phyloP scores from a whole-genome alignment of 2,888 invertebrate species.

The Lasioglossum oenotherae region DNA sequence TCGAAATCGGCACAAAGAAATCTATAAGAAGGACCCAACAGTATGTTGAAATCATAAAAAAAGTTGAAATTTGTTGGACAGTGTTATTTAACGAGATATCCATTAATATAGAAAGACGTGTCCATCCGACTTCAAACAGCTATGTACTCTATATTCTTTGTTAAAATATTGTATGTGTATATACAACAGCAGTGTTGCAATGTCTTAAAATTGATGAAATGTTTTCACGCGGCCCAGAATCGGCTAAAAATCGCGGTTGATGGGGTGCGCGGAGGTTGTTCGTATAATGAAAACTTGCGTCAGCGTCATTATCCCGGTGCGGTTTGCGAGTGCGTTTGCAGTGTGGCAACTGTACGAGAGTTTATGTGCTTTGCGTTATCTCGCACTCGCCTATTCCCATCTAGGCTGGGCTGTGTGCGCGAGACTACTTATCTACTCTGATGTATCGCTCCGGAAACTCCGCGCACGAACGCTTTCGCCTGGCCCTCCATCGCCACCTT shows the following conservation, averaged over 20 bases:
- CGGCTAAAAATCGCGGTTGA: neutral
- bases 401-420: constrained; percentile 48
- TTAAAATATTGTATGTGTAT: too few species aligned
- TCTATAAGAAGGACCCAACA: too few species aligned
- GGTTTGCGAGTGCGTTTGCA: constrained; percentile 51
- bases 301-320: constrained; percentile 58
- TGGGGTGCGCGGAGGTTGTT: neutral
- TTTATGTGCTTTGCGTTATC: constrained; percentile 69
- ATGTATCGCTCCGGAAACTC: constrained; percentile 69
- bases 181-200: too few species aligned
- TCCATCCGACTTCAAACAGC: too few species aligned
- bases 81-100: too few species aligned
- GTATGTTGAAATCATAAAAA: too few species aligned
- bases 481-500: constrained; percentile 31
- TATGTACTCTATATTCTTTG: too few species aligned
- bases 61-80: too few species aligned
- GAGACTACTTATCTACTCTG: constrained; percentile 67
- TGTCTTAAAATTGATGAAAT: neutral
- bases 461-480: constrained; percentile 50
- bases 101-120: too few species aligned
- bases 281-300: constrained; percentile 45
- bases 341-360: constrained; percentile 48
- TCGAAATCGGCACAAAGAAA: too few species aligned
- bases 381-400: constrained; percentile 60
- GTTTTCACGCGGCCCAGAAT: neutral